Evolutionary conservation across 2,113 vertebrate species (phyloP).

Genomic region (Psilopsiagon aurifrons): DNA sequence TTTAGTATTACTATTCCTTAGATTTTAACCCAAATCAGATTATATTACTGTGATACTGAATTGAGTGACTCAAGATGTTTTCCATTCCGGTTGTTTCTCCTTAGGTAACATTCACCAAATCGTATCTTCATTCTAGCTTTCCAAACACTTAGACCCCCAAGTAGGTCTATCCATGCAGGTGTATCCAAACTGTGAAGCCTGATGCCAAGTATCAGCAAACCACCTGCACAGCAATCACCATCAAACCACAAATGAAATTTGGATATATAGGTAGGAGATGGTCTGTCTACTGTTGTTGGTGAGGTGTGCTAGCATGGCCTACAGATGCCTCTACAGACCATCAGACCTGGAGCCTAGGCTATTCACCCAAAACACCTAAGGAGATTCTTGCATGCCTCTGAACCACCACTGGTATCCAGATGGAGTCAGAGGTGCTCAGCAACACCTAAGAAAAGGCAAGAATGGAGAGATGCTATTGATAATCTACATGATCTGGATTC

Average conservation of each 20-base stretch:
- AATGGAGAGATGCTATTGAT: background rate
- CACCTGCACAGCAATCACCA: background rate
- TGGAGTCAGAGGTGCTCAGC: accelerated
- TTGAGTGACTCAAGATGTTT: background rate
- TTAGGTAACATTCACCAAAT: background rate
- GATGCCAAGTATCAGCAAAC: background rate
- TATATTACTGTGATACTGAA: background rate
- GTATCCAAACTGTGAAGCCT: background rate
- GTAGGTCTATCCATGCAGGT: background rate
- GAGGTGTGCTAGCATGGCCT: background rate
- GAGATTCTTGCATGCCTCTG: background rate
- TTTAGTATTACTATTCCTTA: background rate
- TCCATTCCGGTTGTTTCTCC: background rate
- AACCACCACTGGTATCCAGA: background rate
- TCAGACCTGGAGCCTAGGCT: background rate
- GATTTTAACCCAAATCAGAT: constrained; percentile 42
- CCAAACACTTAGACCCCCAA: background rate
- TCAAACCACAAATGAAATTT: background rate
- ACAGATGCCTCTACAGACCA: background rate
- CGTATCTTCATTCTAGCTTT: background rate
- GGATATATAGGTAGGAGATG: background rate
- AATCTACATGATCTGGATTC: background rate
- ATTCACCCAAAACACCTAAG: background rate
- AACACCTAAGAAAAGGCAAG: background rate
- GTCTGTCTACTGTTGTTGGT: background rate